phyloP scores from a whole-genome alignment of 2,113 vertebrate species.

The Rhynchopsitta pachyrhyncha region DNA sequence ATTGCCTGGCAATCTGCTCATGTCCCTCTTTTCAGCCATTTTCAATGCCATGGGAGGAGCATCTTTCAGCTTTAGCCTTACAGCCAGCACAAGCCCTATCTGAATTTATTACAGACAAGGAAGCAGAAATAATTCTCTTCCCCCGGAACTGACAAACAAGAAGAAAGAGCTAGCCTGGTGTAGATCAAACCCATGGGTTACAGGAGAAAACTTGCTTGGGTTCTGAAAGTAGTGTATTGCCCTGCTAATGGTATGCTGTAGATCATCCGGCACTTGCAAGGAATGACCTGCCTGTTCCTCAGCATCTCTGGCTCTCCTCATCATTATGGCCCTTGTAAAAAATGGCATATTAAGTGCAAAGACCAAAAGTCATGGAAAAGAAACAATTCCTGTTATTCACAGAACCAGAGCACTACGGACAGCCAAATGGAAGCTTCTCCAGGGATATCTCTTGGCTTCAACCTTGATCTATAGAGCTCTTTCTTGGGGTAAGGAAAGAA shows the following conservation, averaged over 20 bases:
- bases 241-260: background rate
- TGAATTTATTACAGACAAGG: slow-evolving; percentile 3
- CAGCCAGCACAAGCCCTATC: background rate
- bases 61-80: background rate
- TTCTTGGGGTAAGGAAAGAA: background rate
- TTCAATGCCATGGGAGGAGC: background rate
- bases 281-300: slow-evolving; percentile 15
- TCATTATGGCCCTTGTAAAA: slow-evolving; percentile 20
- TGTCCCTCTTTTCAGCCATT: background rate
- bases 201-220: background rate
- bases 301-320: slow-evolving; percentile 32
- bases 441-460: background rate
- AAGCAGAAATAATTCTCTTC: slow-evolving; percentile 40
- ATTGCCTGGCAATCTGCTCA: background rate
- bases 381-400: background rate
- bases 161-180: background rate
- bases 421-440: background rate
- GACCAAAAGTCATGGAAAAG: background rate
- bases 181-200: slow-evolving; percentile 18
- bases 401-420: background rate
- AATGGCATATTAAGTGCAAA: slow-evolving; percentile 8
- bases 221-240: background rate
- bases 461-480: background rate
- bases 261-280: slow-evolving; percentile 6
- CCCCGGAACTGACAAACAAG: slow-evolving; percentile 27